Evolutionary conservation across 92 coral and sea anemone genomes (phyloP), one percentile per base, ranked within the genome.

Genomic region (Porites cylindrica): DNA sequence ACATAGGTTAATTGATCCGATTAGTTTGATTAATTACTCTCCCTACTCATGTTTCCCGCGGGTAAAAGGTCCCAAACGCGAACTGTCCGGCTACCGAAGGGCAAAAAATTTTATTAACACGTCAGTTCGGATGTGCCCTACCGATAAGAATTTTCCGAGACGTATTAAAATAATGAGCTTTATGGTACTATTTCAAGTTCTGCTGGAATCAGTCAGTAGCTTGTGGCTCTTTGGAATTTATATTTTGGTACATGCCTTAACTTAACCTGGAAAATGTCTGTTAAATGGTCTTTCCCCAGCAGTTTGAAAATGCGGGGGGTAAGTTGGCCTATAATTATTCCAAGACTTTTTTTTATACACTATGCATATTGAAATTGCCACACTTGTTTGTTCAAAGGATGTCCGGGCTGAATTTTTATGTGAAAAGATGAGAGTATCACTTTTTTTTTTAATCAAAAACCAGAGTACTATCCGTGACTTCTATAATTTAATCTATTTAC

Each of bases 1-100:
- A 61, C 20, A 10, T 43, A 64, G 87, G 72, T 73, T 63, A 83
- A 83, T 75, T 83, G 87, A 83, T 74, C 80, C 75, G 87, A 74
- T 83, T 83, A 73, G 80, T 83, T 73, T 10, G 56, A 81, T 23
- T 70, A 24, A 14, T 77, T 26, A 72, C 13, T 50, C 80, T 24
- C 64, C 47, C 78, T 20, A 50, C 71, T 75, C 66, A 52, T 14
- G 52, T 83, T 83, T 83, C 87, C 81, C 60, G 80, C 73, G 51
- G 65, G 80, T 53, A 38, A 38, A 73, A 9, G 80, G 59, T 74
- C 71, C 87, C 17, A 83, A 72, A 73, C 87, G 51, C 72, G 80
- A 83, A 83, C 73, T 21, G 72, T 64, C 73, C 32, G 26, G 43
- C 47, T 54, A 60, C 82, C 69, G 59, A 32, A 61, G 79, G 63